Evolutionary conservation across 2,888 invertebrate species (phyloP), one percentile per base, ranked within the genome.

Genomic region (Xanthorhoe spadicearia): DNA sequence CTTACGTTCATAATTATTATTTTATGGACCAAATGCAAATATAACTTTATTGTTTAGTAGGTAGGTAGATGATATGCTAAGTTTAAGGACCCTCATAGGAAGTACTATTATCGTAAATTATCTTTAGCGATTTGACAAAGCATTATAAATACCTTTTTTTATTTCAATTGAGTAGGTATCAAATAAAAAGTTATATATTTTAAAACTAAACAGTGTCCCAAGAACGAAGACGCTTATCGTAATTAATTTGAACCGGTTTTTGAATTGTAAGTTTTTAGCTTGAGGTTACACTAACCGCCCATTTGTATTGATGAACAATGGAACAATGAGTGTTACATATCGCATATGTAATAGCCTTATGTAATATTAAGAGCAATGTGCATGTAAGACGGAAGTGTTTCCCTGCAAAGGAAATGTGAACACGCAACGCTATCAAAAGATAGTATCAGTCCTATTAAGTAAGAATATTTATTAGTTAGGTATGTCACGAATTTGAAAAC

Each of bases 301-400:
- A 17, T 48, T 4, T 48, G 17, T 7, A 43, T 43, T 43, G 38
- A 48, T 48, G 48, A 48, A 48, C 6, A 48, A 17, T 48, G 5
- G 46, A 10, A 7, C 15, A 15, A 48, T 48, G 15, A 48, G 35
- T 54, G 18, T 13, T 51, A 51, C 51, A 48, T 23, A 51, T 6
- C 51, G 7, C 1, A 51, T 51, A 51, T 51, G 51, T 51, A 23
- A 51, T 54, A 18, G 54, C 38, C n/a, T 28, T 10, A 57, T 28
- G 57, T 49, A 52, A 52, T 59, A 50, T 28, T 23, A 28, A 56
- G 46, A 58, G 50, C 19, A 55, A 64, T 53, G 54, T 59, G 62
- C 55, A 59, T 66, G 62, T 55, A 43, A 3, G 23, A 56, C 56
- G 63, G 67, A 64, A 64, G 57, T 13, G 32, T 9, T 67, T 56